phyloP scores from a whole-genome alignment of 2,797 vertebrate genomes.

The Aythya fuligula region DNA sequence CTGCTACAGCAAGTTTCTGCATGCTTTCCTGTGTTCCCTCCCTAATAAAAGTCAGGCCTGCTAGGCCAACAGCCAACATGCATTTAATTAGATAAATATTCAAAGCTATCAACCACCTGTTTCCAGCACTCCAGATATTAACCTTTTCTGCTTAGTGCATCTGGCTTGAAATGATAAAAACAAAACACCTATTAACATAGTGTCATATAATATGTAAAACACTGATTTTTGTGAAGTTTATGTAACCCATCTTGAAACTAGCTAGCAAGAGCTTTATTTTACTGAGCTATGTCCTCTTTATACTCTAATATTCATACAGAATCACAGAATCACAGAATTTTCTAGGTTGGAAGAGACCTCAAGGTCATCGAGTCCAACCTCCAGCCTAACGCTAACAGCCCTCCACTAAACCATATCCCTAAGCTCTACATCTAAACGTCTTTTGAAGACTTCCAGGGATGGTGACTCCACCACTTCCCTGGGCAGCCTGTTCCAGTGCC shows the following conservation, averaged over 20 bases:
- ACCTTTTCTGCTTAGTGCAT: conserved; percentile 59
- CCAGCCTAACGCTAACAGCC: no score
- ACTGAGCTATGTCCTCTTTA: neutral
- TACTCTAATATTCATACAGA: neutral
- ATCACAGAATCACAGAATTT: no score
- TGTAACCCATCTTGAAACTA: neutral
- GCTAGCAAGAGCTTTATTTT: neutral
- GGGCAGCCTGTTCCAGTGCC: no score
- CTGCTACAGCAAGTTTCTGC: conserved; percentile 72
- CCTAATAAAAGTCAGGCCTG: conserved; percentile 33
- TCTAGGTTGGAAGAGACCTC: no score
- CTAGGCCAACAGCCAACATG: conserved; percentile 66
- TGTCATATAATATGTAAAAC: conserved; percentile 53
- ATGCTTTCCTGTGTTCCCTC: conserved; percentile 37
- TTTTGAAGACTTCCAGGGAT: no score
- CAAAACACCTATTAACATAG: conserved; percentile 34
- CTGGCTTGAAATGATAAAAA: conserved; percentile 55
- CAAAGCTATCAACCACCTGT: conserved; percentile 72
- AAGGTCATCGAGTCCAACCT: no score
- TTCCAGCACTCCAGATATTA: conserved; percentile 55
- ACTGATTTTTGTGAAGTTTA: conserved; percentile 7
- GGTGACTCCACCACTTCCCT: no score
- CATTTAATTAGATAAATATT: conserved; percentile 66
- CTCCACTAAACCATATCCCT: no score
- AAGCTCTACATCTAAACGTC: no score